phyloP scores from a whole-genome alignment of 2,113 vertebrate species.

The Pterocles gutturalis region DNA sequence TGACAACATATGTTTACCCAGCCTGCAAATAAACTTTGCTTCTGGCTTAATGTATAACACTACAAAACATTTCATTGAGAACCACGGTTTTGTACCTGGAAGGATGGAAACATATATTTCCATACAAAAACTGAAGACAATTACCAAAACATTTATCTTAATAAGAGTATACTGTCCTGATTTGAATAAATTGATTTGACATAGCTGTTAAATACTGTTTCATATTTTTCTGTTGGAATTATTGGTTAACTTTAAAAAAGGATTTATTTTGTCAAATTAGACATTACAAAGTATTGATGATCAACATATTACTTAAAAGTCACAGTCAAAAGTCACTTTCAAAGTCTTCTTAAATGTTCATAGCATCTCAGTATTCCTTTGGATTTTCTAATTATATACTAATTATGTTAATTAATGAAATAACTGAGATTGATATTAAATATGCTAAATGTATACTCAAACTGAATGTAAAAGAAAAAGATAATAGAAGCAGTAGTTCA shows the following conservation, averaged over 20 bases:
- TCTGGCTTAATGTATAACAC: background rate
- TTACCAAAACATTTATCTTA: background rate
- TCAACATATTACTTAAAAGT: background rate
- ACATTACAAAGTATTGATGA: background rate
- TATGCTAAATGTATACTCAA: background rate
- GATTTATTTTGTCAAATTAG: background rate
- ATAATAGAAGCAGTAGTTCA: background rate
- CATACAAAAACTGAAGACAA: background rate
- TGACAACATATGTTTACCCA: background rate
- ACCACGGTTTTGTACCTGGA: background rate
- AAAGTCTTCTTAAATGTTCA: background rate
- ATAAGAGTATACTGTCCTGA: background rate
- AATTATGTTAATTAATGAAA: background rate
- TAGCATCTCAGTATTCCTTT: background rate
- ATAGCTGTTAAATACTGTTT: background rate
- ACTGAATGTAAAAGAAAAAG: background rate
- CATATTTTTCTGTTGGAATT: background rate
- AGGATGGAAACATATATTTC: background rate
- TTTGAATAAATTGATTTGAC: background rate
- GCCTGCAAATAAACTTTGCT: background rate
- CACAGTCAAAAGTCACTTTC: background rate
- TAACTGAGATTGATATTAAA: background rate
- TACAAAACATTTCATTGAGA: background rate
- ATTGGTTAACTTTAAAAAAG: background rate
- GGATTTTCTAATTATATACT: background rate